phyloP scores from a whole-genome alignment of 2,797 vertebrate species.

The Numenius phaeopus region DNA sequence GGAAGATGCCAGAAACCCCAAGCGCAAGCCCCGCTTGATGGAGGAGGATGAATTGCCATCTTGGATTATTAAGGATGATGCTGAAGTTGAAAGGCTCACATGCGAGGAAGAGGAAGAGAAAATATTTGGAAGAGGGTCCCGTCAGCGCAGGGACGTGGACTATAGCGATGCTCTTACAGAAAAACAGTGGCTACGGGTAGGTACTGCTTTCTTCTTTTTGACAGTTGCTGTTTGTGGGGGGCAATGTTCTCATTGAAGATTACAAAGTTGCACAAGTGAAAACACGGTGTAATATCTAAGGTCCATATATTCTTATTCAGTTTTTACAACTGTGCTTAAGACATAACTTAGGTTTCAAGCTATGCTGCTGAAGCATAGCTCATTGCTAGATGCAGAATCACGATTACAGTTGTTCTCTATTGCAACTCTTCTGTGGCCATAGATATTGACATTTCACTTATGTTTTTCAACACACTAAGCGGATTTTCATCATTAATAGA shows the following conservation, averaged over 20 bases:
- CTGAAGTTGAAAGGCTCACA: conserved; percentile 93
- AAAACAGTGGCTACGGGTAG: conserved; percentile 94
- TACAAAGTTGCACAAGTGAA: not conserved
- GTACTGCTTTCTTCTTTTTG: not conserved
- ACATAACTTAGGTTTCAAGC: not conserved
- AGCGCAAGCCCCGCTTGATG: conserved; percentile 92
- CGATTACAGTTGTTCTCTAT: not conserved
- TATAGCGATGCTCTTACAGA: conserved; percentile 94
- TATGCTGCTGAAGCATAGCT: not conserved
- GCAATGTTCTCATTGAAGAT: conserved; percentile 75
- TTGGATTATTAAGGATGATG: conserved; percentile 95
- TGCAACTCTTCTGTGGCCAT: not conserved
- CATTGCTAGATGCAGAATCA: not conserved
- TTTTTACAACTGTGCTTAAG: not conserved
- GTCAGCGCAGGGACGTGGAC: conserved; percentile 91
- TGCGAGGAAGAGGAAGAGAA: conserved; percentile 94
- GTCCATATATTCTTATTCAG: not conserved
- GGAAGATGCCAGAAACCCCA: conserved; percentile 92
- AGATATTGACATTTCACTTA: not conserved
- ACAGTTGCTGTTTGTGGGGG: conserved; percentile 79
- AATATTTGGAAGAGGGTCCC: conserved; percentile 92
- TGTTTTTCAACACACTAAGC: not conserved
- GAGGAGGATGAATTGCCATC: conserved; percentile 94
- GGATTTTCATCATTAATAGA: not conserved
- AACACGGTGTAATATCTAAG: not conserved